phyloP scores from a whole-genome alignment of 2,797 vertebrate species.

The Bucorvus abyssinicus region DNA sequence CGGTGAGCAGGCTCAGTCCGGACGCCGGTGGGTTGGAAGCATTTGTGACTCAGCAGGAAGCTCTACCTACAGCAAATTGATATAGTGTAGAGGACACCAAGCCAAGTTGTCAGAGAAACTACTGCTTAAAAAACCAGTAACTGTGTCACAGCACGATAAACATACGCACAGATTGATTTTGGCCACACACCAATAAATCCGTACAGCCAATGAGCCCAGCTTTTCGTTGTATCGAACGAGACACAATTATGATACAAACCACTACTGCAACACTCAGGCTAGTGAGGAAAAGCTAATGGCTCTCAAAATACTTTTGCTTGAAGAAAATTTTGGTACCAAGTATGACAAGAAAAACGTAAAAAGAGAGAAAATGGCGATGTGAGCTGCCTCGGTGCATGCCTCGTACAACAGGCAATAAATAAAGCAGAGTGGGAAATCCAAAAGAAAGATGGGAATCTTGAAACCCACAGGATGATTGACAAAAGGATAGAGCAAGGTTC shows the following conservation, averaged over 20 bases:
- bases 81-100: neutral
- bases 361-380: neutral
- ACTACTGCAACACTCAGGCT: neutral
- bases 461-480: neutral
- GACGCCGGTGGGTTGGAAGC: accelerated
- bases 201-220: neutral
- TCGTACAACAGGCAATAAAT: neutral
- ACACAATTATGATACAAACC: neutral
- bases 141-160: slow-evolving; percentile 34
- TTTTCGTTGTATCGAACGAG: neutral
- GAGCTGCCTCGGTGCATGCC: neutral
- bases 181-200: slow-evolving; percentile 4
- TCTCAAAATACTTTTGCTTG: neutral
- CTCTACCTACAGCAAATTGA: neutral
- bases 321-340: neutral
- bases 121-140: slow-evolving; percentile 24
- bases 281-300: neutral
- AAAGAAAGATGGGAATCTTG: neutral
- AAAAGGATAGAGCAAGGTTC: neutral
- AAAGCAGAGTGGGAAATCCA: neutral
- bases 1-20: neutral
- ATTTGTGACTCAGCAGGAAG: neutral
- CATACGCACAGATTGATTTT: slow-evolving; percentile 47
- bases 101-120: slow-evolving; percentile 40
- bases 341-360: neutral